phyloP scores from a whole-genome alignment of 2,113 vertebrate genomes.

The chimpanzee (Pan troglodytes) region NHGRI_mPanTro3-v2.1_pri NC_072403.2:7669001-7669500 shows the following conservation, averaged over 20 bases:
- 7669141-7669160: fast-evolving
- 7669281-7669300: background rate
- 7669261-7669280: background rate
- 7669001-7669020: background rate
- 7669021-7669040: background rate
- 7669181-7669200: background rate
- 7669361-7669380: background rate
- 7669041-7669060: background rate
- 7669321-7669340: background rate
- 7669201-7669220: background rate
- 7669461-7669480: no score
- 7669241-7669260: background rate
- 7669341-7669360: background rate
- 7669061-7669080: background rate
- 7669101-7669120: background rate
- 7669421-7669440: no score
- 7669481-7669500: no score
- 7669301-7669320: background rate
- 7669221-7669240: background rate
- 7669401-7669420: background rate
- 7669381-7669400: background rate
- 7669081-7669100: background rate
- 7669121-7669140: background rate
- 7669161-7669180: background rate
- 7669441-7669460: no score